Evolutionary conservation across 1,140 invertebrate species (phyloP).

Genomic region (Yoshiicerus persimilis): DNA sequence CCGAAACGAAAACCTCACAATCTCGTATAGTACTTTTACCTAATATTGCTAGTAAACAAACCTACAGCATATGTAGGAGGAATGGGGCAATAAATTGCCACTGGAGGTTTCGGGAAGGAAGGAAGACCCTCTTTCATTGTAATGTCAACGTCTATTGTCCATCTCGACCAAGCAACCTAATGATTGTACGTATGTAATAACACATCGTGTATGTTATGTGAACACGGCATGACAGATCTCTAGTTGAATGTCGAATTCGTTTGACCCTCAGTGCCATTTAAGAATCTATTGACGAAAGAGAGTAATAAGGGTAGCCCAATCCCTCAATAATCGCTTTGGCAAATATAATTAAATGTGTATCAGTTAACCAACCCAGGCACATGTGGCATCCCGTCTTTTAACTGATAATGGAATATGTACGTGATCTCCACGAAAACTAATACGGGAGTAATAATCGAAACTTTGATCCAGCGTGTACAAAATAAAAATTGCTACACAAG

Average conservation of each 20-base stretch:
- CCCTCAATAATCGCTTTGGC: neutral
- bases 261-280: neutral
- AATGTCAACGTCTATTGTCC: neutral
- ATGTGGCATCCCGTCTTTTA: neutral
- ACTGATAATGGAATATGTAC: no score
- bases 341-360: conserved; percentile 3
- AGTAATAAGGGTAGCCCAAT: neutral
- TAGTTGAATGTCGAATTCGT: neutral
- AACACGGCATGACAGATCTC: neutral
- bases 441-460: no score
- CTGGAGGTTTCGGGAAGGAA: neutral
- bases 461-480: no score
- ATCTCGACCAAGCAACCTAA: neutral
- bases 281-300: neutral
- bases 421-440: no score
- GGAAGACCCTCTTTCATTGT: conserved; percentile 18
- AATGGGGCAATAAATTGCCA: neutral
- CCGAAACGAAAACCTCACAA: no score
- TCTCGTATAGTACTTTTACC: no score
- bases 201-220: neutral
- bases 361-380: neutral
- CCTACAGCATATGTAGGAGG: neutral
- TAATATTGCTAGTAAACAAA: neutral
- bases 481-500: no score
- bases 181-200: conserved; percentile 2